phyloP scores from a whole-genome alignment of 2,113 vertebrate genomes.

The Protobothrops flavoviridis region DNA sequence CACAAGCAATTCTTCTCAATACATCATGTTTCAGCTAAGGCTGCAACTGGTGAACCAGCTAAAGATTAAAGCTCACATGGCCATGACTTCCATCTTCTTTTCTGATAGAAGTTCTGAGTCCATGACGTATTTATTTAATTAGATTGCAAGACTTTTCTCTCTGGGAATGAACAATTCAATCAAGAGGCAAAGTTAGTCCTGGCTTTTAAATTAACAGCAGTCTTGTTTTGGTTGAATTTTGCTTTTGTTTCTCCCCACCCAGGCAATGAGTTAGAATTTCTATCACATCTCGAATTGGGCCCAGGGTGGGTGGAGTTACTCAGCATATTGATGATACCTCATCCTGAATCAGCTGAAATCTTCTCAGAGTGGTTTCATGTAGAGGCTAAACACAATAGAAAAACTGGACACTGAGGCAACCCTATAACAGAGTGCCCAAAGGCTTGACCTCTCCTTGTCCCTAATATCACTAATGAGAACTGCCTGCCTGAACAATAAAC shows the following conservation, averaged over 20 bases:
- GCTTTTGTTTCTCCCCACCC: not conserved
- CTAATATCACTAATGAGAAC: not conserved
- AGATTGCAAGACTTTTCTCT: not conserved
- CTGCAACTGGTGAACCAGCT: not conserved
- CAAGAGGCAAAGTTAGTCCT: not conserved
- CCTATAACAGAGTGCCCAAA: not conserved
- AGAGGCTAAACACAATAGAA: not conserved
- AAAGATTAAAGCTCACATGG: not conserved
- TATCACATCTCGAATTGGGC: not conserved
- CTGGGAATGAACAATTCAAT: not conserved
- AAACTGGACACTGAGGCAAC: not conserved
- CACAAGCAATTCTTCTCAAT: not conserved
- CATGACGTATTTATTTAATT: not conserved
- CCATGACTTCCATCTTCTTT: not conserved
- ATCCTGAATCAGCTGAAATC: not conserved
- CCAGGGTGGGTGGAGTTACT: not conserved
- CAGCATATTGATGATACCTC: not conserved
- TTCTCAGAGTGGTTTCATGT: not conserved
- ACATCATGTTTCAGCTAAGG: not conserved
- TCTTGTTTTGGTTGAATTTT: not conserved
- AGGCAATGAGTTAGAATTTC: not conserved
- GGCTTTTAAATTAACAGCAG: not conserved
- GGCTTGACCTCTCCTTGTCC: not conserved
- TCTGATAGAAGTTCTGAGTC: not conserved
- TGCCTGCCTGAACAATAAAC: not conserved